Conservation (phyloP, 2,113 vertebrate species). For the Chrysemys picta region DNA sequence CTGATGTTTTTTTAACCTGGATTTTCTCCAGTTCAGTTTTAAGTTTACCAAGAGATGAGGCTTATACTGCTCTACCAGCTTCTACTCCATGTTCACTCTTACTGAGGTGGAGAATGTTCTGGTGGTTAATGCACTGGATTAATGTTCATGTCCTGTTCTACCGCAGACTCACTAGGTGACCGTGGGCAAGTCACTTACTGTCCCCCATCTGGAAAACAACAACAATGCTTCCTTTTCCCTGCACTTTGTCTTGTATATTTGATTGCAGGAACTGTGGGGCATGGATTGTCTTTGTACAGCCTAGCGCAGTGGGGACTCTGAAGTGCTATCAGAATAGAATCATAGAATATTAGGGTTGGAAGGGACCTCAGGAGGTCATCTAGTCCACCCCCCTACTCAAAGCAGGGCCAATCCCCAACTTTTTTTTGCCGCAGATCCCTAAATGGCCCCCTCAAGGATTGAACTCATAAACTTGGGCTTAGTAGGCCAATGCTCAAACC, state of each 20-base stretch:
- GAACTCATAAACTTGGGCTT: too few relatives aligned
- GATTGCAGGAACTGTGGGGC: fast-evolving
- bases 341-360: too few relatives aligned
- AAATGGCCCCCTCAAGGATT: too few relatives aligned
- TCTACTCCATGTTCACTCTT: not conserved
- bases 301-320: not conserved
- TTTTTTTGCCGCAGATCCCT: too few relatives aligned
- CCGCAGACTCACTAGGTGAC: not conserved
- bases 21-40: not conserved
- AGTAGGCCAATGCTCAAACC: too few relatives aligned
- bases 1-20: not conserved
- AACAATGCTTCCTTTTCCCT: not conserved
- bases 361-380: too few relatives aligned
- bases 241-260: not conserved
- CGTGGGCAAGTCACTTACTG: not conserved
- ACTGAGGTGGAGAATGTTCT: not conserved
- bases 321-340: not conserved
- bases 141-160: not conserved
- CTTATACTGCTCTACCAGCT: not conserved
- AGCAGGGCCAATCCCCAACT: too few relatives aligned
- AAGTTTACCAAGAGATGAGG: not conserved
- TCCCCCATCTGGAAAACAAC: not conserved
- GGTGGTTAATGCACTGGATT: not conserved
- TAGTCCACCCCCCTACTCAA: too few relatives aligned
- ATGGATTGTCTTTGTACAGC: not conserved